Percentiles rank a stretch among this genome's conserved stretches.
phyloP scores from a whole-genome alignment of 2,888 invertebrate species.

The Pharmacophagus antenor region DNA sequence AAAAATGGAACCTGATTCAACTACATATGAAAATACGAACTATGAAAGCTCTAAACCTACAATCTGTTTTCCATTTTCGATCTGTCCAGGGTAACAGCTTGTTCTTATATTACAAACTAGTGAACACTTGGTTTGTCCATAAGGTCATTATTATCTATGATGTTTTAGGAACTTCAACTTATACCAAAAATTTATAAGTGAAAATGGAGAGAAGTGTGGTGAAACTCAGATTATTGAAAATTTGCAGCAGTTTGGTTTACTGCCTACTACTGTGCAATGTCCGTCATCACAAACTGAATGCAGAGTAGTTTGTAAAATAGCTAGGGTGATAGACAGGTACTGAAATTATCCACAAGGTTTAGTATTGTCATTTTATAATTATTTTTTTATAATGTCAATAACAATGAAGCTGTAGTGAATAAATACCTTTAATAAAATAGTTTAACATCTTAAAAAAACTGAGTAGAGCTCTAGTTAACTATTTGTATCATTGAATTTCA shows the following conservation, averaged over 20 bases:
- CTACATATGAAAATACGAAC: slow-evolving; percentile 59
- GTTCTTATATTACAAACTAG: too few species aligned
- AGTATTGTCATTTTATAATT: background rate
- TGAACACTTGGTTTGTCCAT: too few species aligned
- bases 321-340: slow-evolving; percentile 68
- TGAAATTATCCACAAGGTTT: background rate
- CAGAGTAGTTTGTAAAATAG: slow-evolving; percentile 53
- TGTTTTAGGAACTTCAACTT: slow-evolving; percentile 58
- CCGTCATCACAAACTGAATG: slow-evolving; percentile 51
- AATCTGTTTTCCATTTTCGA: slow-evolving; percentile 55
- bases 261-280: slow-evolving; percentile 53
- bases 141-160: slow-evolving; percentile 17
- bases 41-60: slow-evolving; percentile 43
- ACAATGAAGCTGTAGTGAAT: too few species aligned
- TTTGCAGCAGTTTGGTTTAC: slow-evolving; percentile 56
- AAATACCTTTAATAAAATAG: background rate
- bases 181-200: slow-evolving; percentile 51
- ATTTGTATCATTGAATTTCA: slow-evolving; percentile 39
- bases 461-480: background rate
- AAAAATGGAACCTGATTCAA: slow-evolving; percentile 75
- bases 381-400: background rate
- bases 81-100: slow-evolving; percentile 58
- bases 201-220: slow-evolving; percentile 46
- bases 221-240: slow-evolving; percentile 58
- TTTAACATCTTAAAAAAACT: background rate